Percentiles rank a stretch among this genome's conserved stretches.
Conservation (phyloP, 2,797 vertebrate species). For the Sandelia bainsii region DNA sequence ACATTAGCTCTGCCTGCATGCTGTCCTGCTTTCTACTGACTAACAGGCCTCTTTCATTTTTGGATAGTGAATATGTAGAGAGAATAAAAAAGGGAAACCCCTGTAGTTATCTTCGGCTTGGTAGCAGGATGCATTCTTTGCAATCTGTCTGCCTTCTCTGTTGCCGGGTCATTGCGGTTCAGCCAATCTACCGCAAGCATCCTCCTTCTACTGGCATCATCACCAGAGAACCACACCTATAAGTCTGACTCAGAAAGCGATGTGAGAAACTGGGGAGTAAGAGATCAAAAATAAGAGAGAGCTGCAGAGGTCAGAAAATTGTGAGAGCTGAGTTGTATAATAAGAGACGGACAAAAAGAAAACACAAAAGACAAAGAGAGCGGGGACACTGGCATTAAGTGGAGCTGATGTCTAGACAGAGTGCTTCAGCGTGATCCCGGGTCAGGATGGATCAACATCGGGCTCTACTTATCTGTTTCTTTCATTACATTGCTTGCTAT, state of each 20-base stretch:
- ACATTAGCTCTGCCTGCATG: conserved; percentile 29
- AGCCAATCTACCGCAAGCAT: conserved; percentile 44
- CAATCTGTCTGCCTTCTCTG: conserved; percentile 40
- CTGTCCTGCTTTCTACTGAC: conserved; percentile 13
- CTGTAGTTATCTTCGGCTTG: conserved; percentile 60
- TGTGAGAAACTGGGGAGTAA: conserved; percentile 13
- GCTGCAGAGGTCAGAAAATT: conserved; percentile 23
- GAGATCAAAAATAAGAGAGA: conserved; percentile 38
- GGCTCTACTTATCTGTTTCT: conserved; percentile 34
- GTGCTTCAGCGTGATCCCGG: conserved; percentile 72
- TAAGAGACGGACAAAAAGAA: conserved; percentile 6
- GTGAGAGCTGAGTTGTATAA: conserved; percentile 22
- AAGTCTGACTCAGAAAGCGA: conserved; percentile 31
- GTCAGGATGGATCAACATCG: conserved; percentile 51
- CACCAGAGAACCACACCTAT: conserved; percentile 30
- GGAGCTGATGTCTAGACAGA: conserved; percentile 68
- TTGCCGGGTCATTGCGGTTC: conserved; percentile 41
- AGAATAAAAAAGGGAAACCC: conserved; percentile 37
- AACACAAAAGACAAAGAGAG: conserved; percentile 10
- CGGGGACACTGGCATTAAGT: conserved; percentile 43
- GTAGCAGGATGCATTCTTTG: conserved; percentile 58
- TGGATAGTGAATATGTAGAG: conserved; percentile 3
- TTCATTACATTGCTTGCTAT: conserved; percentile 15
- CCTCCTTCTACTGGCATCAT: conserved; percentile 38
- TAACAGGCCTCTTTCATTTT: conserved; percentile 31